Base-by-base conservation (phyloP, 2,113 vertebrate genomes). In the Hirundichthys speculiger region DNA sequence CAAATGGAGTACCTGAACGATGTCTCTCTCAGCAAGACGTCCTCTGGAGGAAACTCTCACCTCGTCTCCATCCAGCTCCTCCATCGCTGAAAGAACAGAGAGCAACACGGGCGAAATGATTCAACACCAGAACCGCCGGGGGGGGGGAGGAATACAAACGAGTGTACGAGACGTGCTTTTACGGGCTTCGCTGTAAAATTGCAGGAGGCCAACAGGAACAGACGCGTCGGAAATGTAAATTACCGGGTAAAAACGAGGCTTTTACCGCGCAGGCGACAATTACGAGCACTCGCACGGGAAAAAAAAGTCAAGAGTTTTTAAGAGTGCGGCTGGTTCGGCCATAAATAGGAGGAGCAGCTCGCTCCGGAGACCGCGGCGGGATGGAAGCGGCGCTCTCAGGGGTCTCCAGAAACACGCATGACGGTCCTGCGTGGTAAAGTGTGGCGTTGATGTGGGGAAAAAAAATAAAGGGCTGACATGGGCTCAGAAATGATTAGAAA, bases 31-130 rank as follows among this genome's bases (percentile, higher is more conserved):
- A 0, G 98, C 97, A 0, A 92, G 93, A 25, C 95, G 95, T 24
- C 97, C 98, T 78, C 95, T 92, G 74, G 93, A 99, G 79, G 96
- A 99, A 65, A 99, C 94, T 2, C 98, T 93, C 50, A 99, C 96
- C 20, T 98, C 97, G 0, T 99, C 98, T 16, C 98, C 98, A 0
- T 99, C 98, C 86, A 99, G 86, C 85, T 99, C 98, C 89, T 99
- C 98, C 98, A 99, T 99, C 9, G 98, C 97, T 99, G 73, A 12
- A 69, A 85, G 82, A 59, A 70, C 65, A 72, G 34, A 79, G n/a
- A 70, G 34, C 39, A 15, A 54, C 21, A 67, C 15, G 64, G 24
- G 49, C 16, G 43, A 47, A 41, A 42, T 64, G 58, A 82, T 21
- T 82, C 66, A 78, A 40, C 40, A 25, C 38, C 18, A 24, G 39